Evolutionary conservation across 2,797 vertebrate species (phyloP), one percentile per base, ranked within the genome.

Genomic region (Anas acuta): DNA sequence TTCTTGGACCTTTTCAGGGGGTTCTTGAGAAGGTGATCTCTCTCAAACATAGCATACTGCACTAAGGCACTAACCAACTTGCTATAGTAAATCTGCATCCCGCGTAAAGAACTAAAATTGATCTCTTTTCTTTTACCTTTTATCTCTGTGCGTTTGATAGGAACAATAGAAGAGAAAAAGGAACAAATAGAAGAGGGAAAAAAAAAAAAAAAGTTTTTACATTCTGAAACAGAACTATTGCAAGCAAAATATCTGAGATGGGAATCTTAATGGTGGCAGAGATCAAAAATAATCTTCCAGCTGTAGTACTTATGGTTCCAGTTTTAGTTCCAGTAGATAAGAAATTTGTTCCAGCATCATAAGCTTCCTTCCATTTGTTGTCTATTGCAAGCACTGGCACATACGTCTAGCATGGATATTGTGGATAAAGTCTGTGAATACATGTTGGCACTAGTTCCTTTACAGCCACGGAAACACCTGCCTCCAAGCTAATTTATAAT

Each of bases 401-500:
- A 76, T 80, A 84, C 64, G 94, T 90, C 71, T 76, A 49, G 23
- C 33, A 22, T 85, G 60, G 20, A 64, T 91, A 71, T 49, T 80
- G 60, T 69, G 87, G 84, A 92, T 75, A 82, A 1, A 8, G 51
- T 45, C 69, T 91, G 19, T 62, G 73, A 95, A 76, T 90, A 82
- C 75, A 87, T 62, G 74, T 89, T 96, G 94, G 92, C 90, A 89
- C 54, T 91, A 87, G 86, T 95, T 96, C 58, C 80, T 57, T 74
- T 92, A 84, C 89, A 97, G 81, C 84, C 94, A 93, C 32, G 32
- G 97, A 96, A 97, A 97, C 97, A 97, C 95, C 97, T 97, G 96
- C 96, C 95, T 97, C 89, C 54, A 93, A 95, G 92, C 93, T 96
- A 95, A 97, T 97, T 97, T 97, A 97, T 96, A 96, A 95, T 95